These are phyloP conservation scores for Oreortyx pictus DNA, from an alignment of 2,797 vertebrate genomes.

Conservation along the genomic window DNA sequence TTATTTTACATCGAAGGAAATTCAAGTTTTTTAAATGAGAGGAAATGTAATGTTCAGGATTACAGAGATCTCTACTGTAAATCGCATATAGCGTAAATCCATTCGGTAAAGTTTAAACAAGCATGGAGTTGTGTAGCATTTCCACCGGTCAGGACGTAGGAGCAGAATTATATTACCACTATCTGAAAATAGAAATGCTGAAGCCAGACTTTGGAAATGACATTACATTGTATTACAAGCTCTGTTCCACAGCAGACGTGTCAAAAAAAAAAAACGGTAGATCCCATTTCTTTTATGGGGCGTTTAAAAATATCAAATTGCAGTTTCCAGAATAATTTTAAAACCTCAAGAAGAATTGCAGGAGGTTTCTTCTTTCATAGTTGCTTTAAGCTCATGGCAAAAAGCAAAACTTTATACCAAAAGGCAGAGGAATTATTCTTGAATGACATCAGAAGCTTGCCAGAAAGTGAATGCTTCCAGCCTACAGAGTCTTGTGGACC, in stretches of 20 bases:
- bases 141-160: neutral
- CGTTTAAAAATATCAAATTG: conserved; percentile 9
- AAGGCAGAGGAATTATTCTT: neutral
- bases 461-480: neutral
- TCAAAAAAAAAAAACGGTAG: too few species aligned
- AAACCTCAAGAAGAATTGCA: neutral
- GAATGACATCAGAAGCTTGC: neutral
- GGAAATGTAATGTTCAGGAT: neutral
- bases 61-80: neutral
- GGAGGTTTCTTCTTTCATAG: neutral
- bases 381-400: neutral
- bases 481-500: neutral
- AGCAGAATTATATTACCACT: neutral
- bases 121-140: neutral
- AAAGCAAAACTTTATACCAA: neutral
- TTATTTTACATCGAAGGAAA: too few species aligned
- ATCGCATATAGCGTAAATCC: neutral
- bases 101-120: neutral
- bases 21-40: too few species aligned
- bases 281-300: neutral
- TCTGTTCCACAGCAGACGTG: neutral
- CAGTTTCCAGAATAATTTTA: neutral
- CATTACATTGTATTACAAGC: neutral
- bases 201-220: conserved; percentile 15
- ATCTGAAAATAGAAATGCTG: neutral